Base-by-base conservation (phyloP, 2,888 invertebrate species). In the Drosophila koepferae region DNA sequence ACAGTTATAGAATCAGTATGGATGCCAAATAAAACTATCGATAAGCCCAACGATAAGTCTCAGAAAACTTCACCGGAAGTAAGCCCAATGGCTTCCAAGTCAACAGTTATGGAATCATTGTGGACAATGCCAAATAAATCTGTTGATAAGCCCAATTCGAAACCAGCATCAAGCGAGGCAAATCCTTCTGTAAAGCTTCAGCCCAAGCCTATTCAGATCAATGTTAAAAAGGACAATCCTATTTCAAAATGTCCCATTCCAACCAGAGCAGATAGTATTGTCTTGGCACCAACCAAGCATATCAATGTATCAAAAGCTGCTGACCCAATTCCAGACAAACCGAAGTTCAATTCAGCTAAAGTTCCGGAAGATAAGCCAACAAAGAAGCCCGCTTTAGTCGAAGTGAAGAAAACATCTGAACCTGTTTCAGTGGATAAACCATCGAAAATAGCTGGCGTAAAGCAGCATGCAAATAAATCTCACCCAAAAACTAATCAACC, bases 181-280 rank as follows among this genome's bases (percentile, higher is more conserved):
- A 14, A 2, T 20, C 16, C 48, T n/a, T 16, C 48, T 28, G 10
- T 9, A 28, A 48, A 28, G 28, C 1, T 2, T 9, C 16, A 4
- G 1, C 5, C 1, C 3, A 4, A 48, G 16, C 1, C 10, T n/a
- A 1, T 2, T n/a, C 6, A n/a, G 31, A 0, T n/a, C 31, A n/a
- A 49, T 6, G 49, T 2, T 6, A n/a, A n/a, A 10, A 10, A 2
- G 2, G 49, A 10, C n/a, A 31, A 31, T 5, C 1, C 28, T 10
- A 31, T 10, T 10, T 10, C 6, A 2, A 31, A 49, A 31, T n/a
- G n/a, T 10, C 10, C 12, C 18, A 34, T 34, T 1, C 34, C 49
- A 34, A 12, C n/a, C 6, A 31, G n/a, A 49, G n/a, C n/a, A 1
- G 10, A 2, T 12, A n/a, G 18, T 18, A 18, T 18, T 18, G 10